phyloP scores from a whole-genome alignment of 2,888 invertebrate species.

The Cosmia trapezina region DNA sequence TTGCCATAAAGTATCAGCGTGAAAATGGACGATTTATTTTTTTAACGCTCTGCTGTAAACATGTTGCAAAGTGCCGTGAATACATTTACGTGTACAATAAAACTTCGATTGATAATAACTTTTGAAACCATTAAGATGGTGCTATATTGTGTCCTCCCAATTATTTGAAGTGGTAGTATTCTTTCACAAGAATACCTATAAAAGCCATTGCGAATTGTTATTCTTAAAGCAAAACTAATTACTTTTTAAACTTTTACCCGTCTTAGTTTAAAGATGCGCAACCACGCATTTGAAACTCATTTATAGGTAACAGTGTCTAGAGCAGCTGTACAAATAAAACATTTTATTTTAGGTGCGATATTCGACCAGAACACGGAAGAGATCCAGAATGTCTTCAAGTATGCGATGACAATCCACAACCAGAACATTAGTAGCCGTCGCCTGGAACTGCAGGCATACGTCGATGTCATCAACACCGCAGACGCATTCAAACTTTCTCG shows the following conservation, averaged over 20 bases:
- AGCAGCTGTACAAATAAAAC: not conserved
- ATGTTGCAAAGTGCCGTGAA: constrained; percentile 5
- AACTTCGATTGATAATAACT: not conserved
- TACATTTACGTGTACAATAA: constrained; percentile 1
- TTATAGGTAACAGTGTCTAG: not conserved
- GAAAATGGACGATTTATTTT: constrained; percentile 23
- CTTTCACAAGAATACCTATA: not conserved
- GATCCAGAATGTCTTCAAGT: constrained; percentile 97
- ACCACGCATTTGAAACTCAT: not conserved
- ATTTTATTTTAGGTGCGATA: constrained; percentile 93
- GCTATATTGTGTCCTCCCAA: not conserved
- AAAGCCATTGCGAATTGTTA: not conserved
- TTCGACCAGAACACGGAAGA: constrained; percentile 98
- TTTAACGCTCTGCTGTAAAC: constrained; percentile 23
- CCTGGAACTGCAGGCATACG: constrained; percentile 96
- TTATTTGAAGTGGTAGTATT: not conserved
- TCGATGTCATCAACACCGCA: constrained; percentile 97
- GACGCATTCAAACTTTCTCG: constrained; percentile 98
- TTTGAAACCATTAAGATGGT: not conserved
- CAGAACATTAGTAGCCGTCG: constrained; percentile 94
- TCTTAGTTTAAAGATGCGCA: not conserved
- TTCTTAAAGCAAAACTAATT: not conserved
- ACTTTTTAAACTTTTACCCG: not conserved
- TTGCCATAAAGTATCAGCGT: constrained; percentile 18
- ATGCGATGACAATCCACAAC: constrained; percentile 96